Base-by-base conservation (phyloP, 30 jellyfish, hydroid and myxozoan genomes). In the Aurelia aurita complex sp. Pacific region DNA sequence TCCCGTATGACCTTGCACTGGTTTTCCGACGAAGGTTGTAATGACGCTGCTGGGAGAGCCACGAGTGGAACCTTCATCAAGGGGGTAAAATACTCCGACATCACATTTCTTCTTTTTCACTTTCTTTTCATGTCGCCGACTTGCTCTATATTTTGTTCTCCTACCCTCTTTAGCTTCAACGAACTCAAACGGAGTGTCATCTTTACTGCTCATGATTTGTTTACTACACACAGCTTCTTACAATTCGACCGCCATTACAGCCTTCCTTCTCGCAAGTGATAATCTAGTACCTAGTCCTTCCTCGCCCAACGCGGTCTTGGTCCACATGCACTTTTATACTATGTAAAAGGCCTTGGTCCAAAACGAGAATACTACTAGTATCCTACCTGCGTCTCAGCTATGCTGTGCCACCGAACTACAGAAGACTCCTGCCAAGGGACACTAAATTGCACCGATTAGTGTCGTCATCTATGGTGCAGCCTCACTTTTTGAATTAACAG, bases 1-100 rank as follows among this genome's bases (percentile, higher is more conserved):
- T 13, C 29, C 68, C 18, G 68, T 13, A 4, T 38, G 3, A 38
- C 50, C 3, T 23, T 2, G 35, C 29, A 61, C 69, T 61, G 69
- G 10, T 13, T 61, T 33, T 0, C 69, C 69, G 35, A 23, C 29
- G 35, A 61, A 61, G 69, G 35, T 16, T 16, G 35, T 61, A 5
- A 61, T 11, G 13, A 61, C 15, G 29, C 69, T 61, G 69, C 69
- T 61, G 35, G 69, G 69, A 17, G 35, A 61, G 69, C 69, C 69
- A 2, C 69, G 69, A 61, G 10, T 23, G 35, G 69, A 23, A 23
- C 69, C 69, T 61, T 61, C 69, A 23, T 61, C 69, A 17, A 61
- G 10, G 29, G 69, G 35, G 10, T 61, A 61, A 23, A 16, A 61
- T 2, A 17, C 10, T 61, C 69, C 69, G 4, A 18, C 8, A 61